Base-by-base conservation (phyloP, 2,888 invertebrate species). In the Digitonthophagus gazella region DNA sequence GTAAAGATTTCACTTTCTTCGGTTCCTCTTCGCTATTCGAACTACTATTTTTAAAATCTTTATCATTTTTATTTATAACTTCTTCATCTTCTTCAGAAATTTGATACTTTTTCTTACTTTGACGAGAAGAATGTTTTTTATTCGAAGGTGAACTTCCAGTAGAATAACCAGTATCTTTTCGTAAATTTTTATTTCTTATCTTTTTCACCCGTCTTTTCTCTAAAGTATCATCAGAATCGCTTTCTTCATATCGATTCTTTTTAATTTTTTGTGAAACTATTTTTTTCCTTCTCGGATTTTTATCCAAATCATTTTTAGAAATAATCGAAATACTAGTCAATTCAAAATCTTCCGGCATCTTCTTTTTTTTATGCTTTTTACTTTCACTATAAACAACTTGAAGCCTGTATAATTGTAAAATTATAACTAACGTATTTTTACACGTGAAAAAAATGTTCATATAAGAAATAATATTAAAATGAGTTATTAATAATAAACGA, bases 381-480 rank as follows among this genome's bases (percentile, higher is more conserved):
- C 83, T 90, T 78, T 92, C 93, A 18, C 90, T 86, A 75, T 93
- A 91, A 0, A 94, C 88, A 0, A 94, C 93, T 78, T 93, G 92
- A 0, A 96, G 84, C 3, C 95, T 85, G 79, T 96, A 96, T 68
- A 95, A 85, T 81, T 96, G 94, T 0, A 97, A 86, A 0, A 95
- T 82, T 71, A 97, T 96, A 6, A 97, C 96, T 81, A 95, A 83
- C 0, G 92, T 92, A 78, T 94, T 95, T 83, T 95, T 93, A 83
- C 95, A 96, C 0, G 96, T 96, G 84, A 97, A 97, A 84, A 97
- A 97, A 15, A 97, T 93, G 81, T 97, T 97, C 91, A 96, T 96
- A 78, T 97, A 96, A 77, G 93, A 96, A 74, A 96, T 91, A 22
- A 97, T 94, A 73, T 90, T 88, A 81, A 93, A 96, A 77, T 95